A percentile compares a stretch with the other conserved stretches of the same genome.
phyloP scores from a whole-genome alignment of 2,888 invertebrate species.

The Halictus ligatus region DNA sequence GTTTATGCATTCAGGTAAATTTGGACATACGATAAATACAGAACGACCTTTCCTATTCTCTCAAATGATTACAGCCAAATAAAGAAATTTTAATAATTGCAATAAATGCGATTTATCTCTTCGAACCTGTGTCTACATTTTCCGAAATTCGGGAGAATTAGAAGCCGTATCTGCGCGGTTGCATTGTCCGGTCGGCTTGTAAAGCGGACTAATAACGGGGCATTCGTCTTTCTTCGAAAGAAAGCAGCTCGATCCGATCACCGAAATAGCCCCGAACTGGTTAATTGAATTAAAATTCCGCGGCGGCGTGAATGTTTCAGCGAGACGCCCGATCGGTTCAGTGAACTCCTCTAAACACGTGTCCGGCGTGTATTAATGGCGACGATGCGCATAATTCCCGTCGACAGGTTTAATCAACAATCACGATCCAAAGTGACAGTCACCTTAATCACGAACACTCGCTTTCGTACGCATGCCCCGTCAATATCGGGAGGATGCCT shows the following conservation, averaged over 20 bases:
- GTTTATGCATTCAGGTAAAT: background rate
- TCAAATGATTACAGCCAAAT: background rate
- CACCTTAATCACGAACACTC: constrained; percentile 57
- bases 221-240: background rate
- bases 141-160: background rate
- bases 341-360: constrained; percentile 25
- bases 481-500: constrained; percentile 29
- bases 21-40: background rate
- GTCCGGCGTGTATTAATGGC: constrained; percentile 41
- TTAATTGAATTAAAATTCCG: constrained; percentile 24
- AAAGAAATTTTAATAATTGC: too few species aligned
- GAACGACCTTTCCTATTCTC: background rate
- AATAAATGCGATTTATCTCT: background rate
- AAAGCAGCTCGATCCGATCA: background rate
- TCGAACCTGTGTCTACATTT: background rate
- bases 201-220: background rate
- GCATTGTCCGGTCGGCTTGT: background rate
- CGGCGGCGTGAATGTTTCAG: constrained; percentile 27
- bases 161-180: background rate
- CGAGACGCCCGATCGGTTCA: constrained; percentile 34
- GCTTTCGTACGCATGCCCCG: constrained; percentile 29
- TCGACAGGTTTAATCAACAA: constrained; percentile 62
- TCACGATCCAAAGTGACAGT: constrained; percentile 58
- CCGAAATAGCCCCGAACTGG: background rate
- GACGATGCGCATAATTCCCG: constrained; percentile 48